Base-by-base conservation (phyloP, 2,797 vertebrate species). In the Mormyrops attenuatus region DNA sequence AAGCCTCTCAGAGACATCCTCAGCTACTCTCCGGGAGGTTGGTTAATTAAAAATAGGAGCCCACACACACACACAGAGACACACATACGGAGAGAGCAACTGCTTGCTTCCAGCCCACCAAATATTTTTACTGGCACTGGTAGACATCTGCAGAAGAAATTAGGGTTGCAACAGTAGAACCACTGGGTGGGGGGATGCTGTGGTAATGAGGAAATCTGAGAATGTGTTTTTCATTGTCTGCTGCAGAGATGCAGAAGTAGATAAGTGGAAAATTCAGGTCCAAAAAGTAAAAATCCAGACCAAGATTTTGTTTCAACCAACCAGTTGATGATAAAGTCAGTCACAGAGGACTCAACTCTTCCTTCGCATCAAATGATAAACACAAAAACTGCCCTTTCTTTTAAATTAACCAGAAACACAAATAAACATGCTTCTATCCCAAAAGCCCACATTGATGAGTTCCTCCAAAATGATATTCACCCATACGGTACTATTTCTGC, bases 151-250 rank as follows among this genome's bases (percentile, higher is more conserved):
- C 34, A n/a, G 91, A 93, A 93, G 92, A 93, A 94, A 94, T 94
- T 92, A 94, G 90, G 94, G 92, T 92, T 93, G 93, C 93, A 88
- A 60, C 85, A 94, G 93, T 93, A 92, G 92, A 91, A 93, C 91
- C 90, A 91, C 91, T 88, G 91, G 49, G 92, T 91, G 90, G 91
- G 92, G 92, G 93, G 92, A 88, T 88, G 89, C 30, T 15, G 57
- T 85, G 88, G 88, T 50, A 66, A 63, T 50, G 82, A 69, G 82
- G 57, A 52, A 89, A 63, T 30, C 22, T 49, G 77, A 50, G 47
- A 69, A 41, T 49, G 20, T 13, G 9, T 88, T 41, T 52, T 57
- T 22, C 26, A 17, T 26, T 49, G 53, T 7, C 30, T 89, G 41
- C 41, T 34, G 53, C 52, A 47, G 77, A 63, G 69, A 82, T 41